Base-by-base conservation (phyloP, 1,140 invertebrate species). In the Apolygus lucorum region DNA sequence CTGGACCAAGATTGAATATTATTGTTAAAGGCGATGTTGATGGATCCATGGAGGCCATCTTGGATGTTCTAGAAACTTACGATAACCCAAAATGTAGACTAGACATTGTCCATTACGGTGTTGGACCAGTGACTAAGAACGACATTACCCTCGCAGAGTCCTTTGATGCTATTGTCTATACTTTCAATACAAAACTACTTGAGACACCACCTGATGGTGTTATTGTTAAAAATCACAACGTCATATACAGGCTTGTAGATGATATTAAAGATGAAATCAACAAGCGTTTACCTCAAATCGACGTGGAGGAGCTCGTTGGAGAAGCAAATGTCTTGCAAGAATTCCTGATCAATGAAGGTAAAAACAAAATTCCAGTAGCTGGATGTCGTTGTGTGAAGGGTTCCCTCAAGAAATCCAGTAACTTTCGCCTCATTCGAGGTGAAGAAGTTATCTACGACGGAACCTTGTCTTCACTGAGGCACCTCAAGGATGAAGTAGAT, bases 221-320 rank as follows among this genome's bases (percentile, higher is more conserved):
- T 17, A 59, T 75, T 1, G 81, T 97, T 59, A 86, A 85, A 74
- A 73, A 82, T 42, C 86, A 87, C 77, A 96, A 95, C 79, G 85
- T 98, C 11, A 97, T 98, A 72, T 98, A 98, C 79, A 89, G 90
- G 74, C 79, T 98, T 52, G 85, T 98, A 11, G 93, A 97, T 77
- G 89, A 95, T 79, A 75, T 98, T 0, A 93, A 92, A 76, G 81
- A 85, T 64, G 87, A 93, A 79, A 85, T 98, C 22, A 89, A 83
- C 73, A 80, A 77, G n/a, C 81, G 83, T 75, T 80, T 98, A 73
- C 93, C 93, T 0, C 72, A 78, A 22, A 76, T 85, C 59, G 83
- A 88, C 70, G 82, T 86, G 22, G 93, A 97, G 79, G 88, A 95
- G 76, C 70, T 88, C 52, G 27, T 79, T 87, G 92, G 95, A 2